Evolutionary conservation across 2,888 invertebrate species (phyloP).

Genomic region (Amblyjoppa fuscipennis): DNA sequence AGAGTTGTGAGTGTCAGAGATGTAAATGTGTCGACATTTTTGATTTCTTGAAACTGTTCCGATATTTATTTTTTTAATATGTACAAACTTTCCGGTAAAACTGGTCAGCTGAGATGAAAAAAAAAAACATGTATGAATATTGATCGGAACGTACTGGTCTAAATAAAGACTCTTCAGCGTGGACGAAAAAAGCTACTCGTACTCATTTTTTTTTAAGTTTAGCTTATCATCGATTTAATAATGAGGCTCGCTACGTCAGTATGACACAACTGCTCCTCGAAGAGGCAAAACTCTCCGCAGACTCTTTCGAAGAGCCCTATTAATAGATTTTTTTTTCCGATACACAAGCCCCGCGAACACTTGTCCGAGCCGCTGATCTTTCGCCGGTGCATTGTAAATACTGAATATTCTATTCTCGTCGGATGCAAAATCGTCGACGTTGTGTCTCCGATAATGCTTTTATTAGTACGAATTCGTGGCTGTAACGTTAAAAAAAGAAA

Average conservation of each 20-base stretch:
- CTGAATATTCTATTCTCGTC: slow-evolving; percentile 1
- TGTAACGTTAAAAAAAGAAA: background rate
- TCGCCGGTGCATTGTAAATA: slow-evolving; percentile 6
- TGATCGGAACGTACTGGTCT: background rate
- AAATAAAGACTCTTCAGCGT: background rate
- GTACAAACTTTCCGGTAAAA: background rate
- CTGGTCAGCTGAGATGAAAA: background rate
- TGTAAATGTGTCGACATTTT: too few species aligned
- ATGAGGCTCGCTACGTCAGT: background rate
- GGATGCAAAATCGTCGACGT: background rate
- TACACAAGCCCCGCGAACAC: slow-evolving; percentile 30
- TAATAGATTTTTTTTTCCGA: slow-evolving; percentile 40
- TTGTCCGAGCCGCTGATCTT: slow-evolving; percentile 39
- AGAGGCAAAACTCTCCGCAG: background rate
- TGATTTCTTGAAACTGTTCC: too few species aligned
- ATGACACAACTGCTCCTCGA: background rate
- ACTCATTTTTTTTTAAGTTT: too few species aligned
- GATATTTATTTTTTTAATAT: background rate
- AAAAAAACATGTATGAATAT: background rate
- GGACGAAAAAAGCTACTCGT: background rate
- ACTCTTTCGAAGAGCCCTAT: slow-evolving; percentile 7
- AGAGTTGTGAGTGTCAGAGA: too few species aligned
- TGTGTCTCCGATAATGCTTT: background rate
- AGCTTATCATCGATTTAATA: background rate
- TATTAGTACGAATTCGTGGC: background rate